These are phyloP conservation scores for Spizella passerina DNA, from an alignment of 2,797 vertebrate genomes.

Conservation along the genomic window DNA sequence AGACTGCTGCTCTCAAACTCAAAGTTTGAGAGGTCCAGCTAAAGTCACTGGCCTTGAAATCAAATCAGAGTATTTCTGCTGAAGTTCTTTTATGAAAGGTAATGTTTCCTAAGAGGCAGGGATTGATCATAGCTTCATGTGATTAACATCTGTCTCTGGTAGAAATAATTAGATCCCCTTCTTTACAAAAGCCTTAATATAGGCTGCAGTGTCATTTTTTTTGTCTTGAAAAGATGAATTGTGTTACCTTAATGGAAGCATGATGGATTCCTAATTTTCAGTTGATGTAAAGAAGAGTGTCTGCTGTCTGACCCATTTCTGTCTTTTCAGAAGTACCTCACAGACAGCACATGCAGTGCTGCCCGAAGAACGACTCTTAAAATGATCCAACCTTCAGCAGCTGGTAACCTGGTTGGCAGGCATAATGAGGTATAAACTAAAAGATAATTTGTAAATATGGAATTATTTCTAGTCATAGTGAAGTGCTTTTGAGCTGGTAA, in stretches of 20 bases:
- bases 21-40: neutral
- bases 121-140: neutral
- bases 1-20: neutral
- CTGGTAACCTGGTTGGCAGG: constrained; percentile 81
- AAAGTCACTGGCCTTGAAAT: neutral
- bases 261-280: neutral
- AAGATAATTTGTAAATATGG: neutral
- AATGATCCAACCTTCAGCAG: constrained; percentile 86
- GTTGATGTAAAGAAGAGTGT: neutral
- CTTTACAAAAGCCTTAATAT: neutral
- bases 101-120: neutral
- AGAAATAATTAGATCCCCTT: neutral
- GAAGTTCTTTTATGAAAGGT: neutral
- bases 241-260: neutral
- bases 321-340: constrained; percentile 79
- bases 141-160: neutral
- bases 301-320: neutral
- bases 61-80: neutral
- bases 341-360: constrained; percentile 40
- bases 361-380: constrained; percentile 83
- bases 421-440: constrained; percentile 78
- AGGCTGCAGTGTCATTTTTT: neutral
- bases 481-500: neutral
- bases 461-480: neutral
- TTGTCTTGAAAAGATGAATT: neutral